Evolutionary conservation across 1,140 invertebrate genomes (phyloP).

Genomic region (Drosophila punjabiensis): DNA sequence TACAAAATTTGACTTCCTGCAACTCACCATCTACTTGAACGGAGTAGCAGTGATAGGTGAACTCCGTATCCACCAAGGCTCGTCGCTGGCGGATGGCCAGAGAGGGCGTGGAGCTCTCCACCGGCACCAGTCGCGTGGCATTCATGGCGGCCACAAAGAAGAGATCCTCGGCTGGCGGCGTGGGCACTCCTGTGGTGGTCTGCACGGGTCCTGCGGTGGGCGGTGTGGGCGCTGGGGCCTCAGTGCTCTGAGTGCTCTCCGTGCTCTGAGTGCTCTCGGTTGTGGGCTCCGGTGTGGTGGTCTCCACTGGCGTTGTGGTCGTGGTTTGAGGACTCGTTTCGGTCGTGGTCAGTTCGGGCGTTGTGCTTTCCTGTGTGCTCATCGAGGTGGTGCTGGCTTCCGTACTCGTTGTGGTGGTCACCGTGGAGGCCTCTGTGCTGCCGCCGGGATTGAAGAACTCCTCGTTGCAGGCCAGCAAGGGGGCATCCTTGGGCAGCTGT

Average conservation of each 20-base stretch:
- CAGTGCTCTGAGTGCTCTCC: constrained; percentile 46
- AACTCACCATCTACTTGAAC: constrained; percentile 53
- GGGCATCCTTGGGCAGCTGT: constrained; percentile 53
- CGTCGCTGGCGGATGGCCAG: constrained; percentile 60
- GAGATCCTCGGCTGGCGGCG: constrained; percentile 65
- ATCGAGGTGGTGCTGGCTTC: constrained; percentile 32
- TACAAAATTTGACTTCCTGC: not conserved
- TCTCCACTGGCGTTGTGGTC: constrained; percentile 16
- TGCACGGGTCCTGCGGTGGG: constrained; percentile 58
- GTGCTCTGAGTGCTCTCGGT: constrained; percentile 30
- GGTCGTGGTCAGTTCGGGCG: not conserved
- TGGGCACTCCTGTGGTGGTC: constrained; percentile 66
- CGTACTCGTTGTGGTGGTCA: constrained; percentile 52
- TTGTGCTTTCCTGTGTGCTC: constrained; percentile 8
- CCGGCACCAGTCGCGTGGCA: constrained; percentile 25
- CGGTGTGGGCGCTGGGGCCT: constrained; percentile 64
- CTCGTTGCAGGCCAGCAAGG: constrained; percentile 67
- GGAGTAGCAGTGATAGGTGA: constrained; percentile 73
- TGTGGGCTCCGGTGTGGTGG: constrained; percentile 28
- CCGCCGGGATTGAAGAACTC: constrained; percentile 70
- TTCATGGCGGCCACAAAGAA: constrained; percentile 15
- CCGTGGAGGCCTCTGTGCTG: constrained; percentile 68
- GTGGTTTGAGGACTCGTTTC: constrained; percentile 6
- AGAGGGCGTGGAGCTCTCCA: constrained; percentile 9
- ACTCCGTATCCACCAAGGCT: constrained; percentile 29